These are phyloP conservation scores for Drosophila falleni DNA, from an alignment of 2,888 invertebrate genomes.

Conservation along the genomic window DNA sequence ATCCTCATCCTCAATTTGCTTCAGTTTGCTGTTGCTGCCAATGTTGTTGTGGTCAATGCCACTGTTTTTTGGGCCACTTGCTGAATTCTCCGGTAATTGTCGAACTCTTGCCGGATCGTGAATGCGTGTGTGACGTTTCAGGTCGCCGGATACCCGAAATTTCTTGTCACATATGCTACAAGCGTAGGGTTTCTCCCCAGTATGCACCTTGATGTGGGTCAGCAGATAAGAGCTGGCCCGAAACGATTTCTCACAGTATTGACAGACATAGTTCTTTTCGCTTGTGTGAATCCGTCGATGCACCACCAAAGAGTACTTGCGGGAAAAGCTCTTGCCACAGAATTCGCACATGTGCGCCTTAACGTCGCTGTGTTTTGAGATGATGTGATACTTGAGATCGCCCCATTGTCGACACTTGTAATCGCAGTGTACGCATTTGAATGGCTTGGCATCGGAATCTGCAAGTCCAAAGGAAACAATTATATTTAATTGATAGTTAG, in stretches of 20 bases:
- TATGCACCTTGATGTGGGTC: slow-evolving; percentile 94
- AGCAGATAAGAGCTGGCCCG: slow-evolving; percentile 94
- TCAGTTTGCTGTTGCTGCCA: slow-evolving; percentile 29
- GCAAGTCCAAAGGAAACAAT: not conserved
- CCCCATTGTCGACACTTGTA: slow-evolving; percentile 94
- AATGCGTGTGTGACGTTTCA: slow-evolving; percentile 92
- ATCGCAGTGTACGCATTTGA: slow-evolving; percentile 91
- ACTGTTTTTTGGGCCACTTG: slow-evolving; percentile 19
- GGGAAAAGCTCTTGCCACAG: slow-evolving; percentile 94
- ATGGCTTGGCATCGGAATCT: slow-evolving; percentile 93
- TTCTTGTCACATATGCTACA: slow-evolving; percentile 92
- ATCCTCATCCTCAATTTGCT: slow-evolving; percentile 52
- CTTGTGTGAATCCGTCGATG: slow-evolving; percentile 95
- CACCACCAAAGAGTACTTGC: slow-evolving; percentile 93
- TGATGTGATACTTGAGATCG: slow-evolving; percentile 94
- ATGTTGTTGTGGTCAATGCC: not conserved
- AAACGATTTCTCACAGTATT: slow-evolving; percentile 93
- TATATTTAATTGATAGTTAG: not conserved
- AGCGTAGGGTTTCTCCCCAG: slow-evolving; percentile 92
- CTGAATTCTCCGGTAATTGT: slow-evolving; percentile 71
- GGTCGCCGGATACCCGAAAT: slow-evolving; percentile 93
- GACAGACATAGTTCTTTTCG: slow-evolving; percentile 94
- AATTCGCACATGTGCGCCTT: slow-evolving; percentile 95
- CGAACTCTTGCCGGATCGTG: slow-evolving; percentile 86
- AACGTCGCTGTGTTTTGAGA: slow-evolving; percentile 92